Percentiles rank a stretch among this genome's conserved stretches.
Evolutionary conservation across 2,888 invertebrate genomes (phyloP).

Genomic region (Chelonus formosanus): DNA sequence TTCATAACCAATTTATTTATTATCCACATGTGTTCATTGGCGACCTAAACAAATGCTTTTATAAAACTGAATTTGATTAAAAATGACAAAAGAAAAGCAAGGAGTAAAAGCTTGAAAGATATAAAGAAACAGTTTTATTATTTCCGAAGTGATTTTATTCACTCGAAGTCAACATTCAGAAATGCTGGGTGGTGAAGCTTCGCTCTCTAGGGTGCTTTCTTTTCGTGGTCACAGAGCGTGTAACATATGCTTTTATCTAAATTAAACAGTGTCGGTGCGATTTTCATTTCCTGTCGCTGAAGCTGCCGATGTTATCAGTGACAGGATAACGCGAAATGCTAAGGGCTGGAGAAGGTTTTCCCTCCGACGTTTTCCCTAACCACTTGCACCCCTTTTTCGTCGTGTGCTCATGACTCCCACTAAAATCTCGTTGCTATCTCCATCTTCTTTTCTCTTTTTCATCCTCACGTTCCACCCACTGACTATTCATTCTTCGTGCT

Average conservation of each 20-base stretch:
- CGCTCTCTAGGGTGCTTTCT: conserved; percentile 6
- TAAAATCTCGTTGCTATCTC: conserved; percentile 24
- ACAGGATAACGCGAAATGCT: conserved; percentile 52
- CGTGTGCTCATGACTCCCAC: conserved; percentile 8
- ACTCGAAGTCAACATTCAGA: conserved; percentile 38
- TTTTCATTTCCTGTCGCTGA: conserved; percentile 68
- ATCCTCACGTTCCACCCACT: conserved; percentile 25
- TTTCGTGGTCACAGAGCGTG: conserved; percentile 49
- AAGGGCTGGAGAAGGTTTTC: conserved; percentile 55
- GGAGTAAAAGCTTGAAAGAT: no score
- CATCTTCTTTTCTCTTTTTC: conserved; percentile 21
- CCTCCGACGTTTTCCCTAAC: conserved; percentile 42
- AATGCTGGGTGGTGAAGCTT: background rate
- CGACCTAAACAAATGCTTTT: no score
- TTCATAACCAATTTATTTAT: no score
- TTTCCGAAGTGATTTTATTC: conserved; percentile 10
- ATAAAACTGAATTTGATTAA: no score
- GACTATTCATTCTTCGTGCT: conserved; percentile 33
- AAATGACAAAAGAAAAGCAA: no score
- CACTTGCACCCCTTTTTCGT: conserved; percentile 24
- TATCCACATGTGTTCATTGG: no score
- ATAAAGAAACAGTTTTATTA: background rate
- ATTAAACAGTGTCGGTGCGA: conserved; percentile 68
- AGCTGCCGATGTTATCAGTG: conserved; percentile 66
- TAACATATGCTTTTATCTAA: conserved; percentile 70